These are phyloP conservation scores for Rhinichthys osculus DNA, from an alignment of 2,797 vertebrate species.

Conservation along the genomic window DNA sequence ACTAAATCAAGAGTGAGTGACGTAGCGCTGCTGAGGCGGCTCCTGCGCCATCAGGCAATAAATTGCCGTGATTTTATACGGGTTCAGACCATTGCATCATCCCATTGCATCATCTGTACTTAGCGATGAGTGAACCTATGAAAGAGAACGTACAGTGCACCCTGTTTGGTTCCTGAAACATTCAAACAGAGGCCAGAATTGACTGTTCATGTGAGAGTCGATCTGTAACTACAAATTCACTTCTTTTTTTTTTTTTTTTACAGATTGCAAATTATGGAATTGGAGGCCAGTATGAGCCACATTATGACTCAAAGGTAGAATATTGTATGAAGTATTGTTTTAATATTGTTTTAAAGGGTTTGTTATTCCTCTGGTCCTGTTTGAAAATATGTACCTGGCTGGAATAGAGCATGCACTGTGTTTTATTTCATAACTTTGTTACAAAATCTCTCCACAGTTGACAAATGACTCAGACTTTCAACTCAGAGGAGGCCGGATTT, in stretches of 20 bases:
- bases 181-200: neutral
- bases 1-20: too few species aligned
- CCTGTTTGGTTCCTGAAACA: neutral
- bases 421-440: neutral
- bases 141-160: too few species aligned
- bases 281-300: constrained; percentile 88
- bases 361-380: neutral
- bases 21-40: too few species aligned
- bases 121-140: too few species aligned
- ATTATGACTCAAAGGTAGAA: constrained; percentile 77
- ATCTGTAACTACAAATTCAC: neutral
- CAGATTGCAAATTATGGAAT: constrained; percentile 89
- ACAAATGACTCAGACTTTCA: constrained; percentile 41
- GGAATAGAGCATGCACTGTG: neutral
- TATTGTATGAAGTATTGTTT: constrained; percentile 45
- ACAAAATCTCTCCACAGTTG: constrained; percentile 42
- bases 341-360: too few species aligned
- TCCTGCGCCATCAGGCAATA: too few species aligned
- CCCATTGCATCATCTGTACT: too few species aligned
- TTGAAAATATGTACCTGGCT: neutral
- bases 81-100: too few species aligned
- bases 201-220: neutral
- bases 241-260: neutral
- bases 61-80: too few species aligned
- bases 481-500: constrained; percentile 55